Evolutionary conservation across 2,113 vertebrate genomes (phyloP).

Genomic region (Nothocercus nigrocapillus): DNA sequence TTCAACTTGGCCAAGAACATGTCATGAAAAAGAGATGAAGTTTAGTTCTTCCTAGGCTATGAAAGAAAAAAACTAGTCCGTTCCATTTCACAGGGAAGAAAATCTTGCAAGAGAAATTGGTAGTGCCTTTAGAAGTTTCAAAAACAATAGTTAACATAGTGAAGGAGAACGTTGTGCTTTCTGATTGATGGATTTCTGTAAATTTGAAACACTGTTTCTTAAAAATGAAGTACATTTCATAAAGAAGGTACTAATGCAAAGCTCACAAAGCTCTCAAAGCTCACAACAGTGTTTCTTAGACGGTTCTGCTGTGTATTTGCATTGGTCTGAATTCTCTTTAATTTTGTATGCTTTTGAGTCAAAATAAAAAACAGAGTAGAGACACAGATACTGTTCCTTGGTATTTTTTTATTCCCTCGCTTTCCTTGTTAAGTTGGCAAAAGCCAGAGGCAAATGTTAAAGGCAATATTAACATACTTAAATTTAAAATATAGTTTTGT

Average conservation of each 20-base stretch:
- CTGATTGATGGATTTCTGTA: not conserved
- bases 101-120: not conserved
- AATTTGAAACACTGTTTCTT: not conserved
- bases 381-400: not conserved
- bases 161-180: not conserved
- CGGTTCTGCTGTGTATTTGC: not conserved
- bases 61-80: not conserved
- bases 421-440: not conserved
- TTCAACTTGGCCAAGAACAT: not conserved
- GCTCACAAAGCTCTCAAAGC: not conserved
- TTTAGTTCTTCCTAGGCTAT: not conserved
- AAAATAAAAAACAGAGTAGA: not conserved
- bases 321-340: not conserved
- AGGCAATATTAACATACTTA: not conserved
- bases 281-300: not conserved
- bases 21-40: not conserved
- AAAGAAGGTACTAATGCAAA: not conserved
- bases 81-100: not conserved
- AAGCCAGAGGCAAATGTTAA: not conserved
- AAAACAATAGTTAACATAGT: not conserved
- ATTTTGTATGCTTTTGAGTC: not conserved
- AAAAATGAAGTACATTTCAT: not conserved
- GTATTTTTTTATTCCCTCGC: not conserved
- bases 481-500: not conserved
- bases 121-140: not conserved